Conservation (phyloP, 2,113 vertebrate genomes). For the zebrafish (Danio rerio) region GRCz12tu NC_133195.1:47814501-47815000, state of each 20-base stretch:
- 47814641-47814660: constrained; percentile 78
- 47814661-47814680: constrained; percentile 68
- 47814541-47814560: constrained; percentile 86
- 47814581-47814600: constrained; percentile 84
- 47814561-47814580: constrained; percentile 89
- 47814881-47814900: constrained; percentile 67
- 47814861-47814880: constrained; percentile 79
- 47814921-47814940: constrained; percentile 72
- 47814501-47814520: constrained; percentile 88
- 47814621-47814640: constrained; percentile 87
- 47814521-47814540: constrained; percentile 92
- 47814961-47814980: constrained; percentile 70
- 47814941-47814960: constrained; percentile 61
- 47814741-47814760: constrained; percentile 69
- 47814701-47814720: constrained; percentile 76
- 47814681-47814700: constrained; percentile 63
- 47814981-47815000: constrained; percentile 75
- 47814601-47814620: constrained; percentile 90
- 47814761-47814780: constrained; percentile 83
- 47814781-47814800: constrained; percentile 68
- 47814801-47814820: constrained; percentile 80
- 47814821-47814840: constrained; percentile 83
- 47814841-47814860: constrained; percentile 78
- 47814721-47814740: constrained; percentile 74
- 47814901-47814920: constrained; percentile 73